Evolutionary conservation across 1,140 invertebrate species (phyloP).

Genomic region (Meteorus sp.): DNA sequence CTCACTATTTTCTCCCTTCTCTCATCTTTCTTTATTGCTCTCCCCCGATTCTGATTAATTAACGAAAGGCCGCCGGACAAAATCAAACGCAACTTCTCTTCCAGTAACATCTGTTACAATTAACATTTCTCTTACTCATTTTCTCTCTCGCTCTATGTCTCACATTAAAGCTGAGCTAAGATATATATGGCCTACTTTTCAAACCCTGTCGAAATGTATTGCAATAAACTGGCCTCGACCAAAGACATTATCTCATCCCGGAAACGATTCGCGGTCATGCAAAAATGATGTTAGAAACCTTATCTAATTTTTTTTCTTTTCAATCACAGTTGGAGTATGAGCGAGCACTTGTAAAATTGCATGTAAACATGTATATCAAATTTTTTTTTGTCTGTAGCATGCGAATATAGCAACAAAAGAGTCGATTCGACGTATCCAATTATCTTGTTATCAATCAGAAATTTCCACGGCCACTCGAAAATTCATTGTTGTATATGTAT

Average conservation of each 20-base stretch:
- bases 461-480: no score
- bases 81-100: constrained; percentile 13
- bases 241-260: constrained; percentile 9
- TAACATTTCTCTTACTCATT: constrained; percentile 31
- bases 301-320: neutral
- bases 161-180: neutral
- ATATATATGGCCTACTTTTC: neutral
- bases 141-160: neutral
- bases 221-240: neutral
- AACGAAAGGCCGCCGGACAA: constrained; percentile 18
- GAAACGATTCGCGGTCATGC: constrained; percentile 5
- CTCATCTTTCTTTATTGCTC: no score
- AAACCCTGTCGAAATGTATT: neutral
- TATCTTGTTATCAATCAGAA: no score
- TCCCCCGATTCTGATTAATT: constrained; percentile 22
- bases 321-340: no score
- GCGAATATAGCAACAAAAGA: no score
- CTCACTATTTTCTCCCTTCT: constrained; percentile 16
- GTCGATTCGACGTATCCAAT: neutral
- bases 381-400: neutral
- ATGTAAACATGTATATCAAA: neutral
- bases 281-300: neutral
- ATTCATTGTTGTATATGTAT: no score
- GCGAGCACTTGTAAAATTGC: no score
- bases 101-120: constrained; percentile 28